Evolutionary conservation across 1,140 invertebrate genomes (phyloP).

Genomic region (Bombus superbus): DNA sequence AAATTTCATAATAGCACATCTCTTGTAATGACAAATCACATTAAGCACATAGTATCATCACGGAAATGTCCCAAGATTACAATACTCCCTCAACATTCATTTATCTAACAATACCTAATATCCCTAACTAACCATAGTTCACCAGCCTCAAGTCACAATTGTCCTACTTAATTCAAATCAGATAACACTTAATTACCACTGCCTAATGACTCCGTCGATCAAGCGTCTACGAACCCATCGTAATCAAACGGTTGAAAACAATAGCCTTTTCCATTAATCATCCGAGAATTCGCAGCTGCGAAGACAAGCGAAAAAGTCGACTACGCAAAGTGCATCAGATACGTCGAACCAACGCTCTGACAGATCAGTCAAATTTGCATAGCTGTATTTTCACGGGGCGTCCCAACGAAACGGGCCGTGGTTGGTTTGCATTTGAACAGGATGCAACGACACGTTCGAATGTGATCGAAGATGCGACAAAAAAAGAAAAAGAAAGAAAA

Average conservation of each 20-base stretch:
- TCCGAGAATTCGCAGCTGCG: background rate
- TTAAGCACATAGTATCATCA: background rate
- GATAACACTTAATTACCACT: background rate
- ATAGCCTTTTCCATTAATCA: background rate
- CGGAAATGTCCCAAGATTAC: background rate
- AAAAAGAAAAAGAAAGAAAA: background rate
- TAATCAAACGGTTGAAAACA: background rate
- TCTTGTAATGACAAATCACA: background rate
- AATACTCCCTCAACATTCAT: background rate
- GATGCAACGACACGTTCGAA: conserved; percentile 13
- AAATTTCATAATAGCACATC: background rate
- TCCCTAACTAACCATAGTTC: background rate
- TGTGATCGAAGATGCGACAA: conserved; percentile 34
- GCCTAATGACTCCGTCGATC: background rate
- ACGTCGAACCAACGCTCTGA: background rate
- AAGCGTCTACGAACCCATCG: background rate
- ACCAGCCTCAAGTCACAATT: background rate
- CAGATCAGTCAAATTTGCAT: background rate
- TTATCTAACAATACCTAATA: background rate
- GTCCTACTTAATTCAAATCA: background rate
- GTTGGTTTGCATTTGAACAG: background rate
- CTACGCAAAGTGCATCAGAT: background rate
- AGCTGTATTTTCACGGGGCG: background rate
- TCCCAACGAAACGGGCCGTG: background rate
- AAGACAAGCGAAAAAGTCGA: background rate